These are phyloP conservation scores for Lasiurus borealis DNA, from an alignment of 2,113 vertebrate genomes.

Conservation along the genomic window DNA sequence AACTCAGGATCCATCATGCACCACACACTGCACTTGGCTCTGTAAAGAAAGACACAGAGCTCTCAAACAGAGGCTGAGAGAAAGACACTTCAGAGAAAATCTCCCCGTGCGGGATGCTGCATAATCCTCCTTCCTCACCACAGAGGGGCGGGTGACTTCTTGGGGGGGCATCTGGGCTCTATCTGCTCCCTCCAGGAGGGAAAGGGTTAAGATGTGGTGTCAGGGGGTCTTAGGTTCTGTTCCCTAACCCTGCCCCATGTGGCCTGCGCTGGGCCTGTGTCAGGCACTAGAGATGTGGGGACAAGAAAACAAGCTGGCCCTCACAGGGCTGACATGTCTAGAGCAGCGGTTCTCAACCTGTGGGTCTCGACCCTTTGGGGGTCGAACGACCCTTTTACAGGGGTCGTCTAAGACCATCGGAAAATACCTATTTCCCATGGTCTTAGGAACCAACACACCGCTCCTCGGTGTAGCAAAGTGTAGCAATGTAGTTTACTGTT, in stretches of 20 bases:
- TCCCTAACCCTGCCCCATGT: not conserved
- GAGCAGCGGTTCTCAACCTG: no score
- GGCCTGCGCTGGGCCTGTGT: no score
- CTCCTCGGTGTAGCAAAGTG: no score
- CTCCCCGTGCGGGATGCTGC: not conserved
- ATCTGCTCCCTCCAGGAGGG: constrained; percentile 15
- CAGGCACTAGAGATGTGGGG: not conserved
- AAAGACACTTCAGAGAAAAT: constrained; percentile 6
- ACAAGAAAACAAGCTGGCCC: not conserved
- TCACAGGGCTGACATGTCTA: not conserved
- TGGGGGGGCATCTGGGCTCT: constrained; percentile 42
- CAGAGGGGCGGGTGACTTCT: constrained; percentile 66
- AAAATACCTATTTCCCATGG: no score
- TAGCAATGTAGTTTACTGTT: no score
- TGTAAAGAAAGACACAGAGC: not conserved
- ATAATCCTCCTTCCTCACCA: constrained; percentile 37
- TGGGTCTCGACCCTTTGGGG: no score
- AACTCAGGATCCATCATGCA: not conserved
- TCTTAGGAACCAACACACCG: no score
- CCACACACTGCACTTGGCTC: not conserved
- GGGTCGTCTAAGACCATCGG: no score
- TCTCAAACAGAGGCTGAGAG: not conserved
- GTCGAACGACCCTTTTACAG: no score
- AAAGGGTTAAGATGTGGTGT: no score
- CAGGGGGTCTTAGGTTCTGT: not conserved